These are phyloP conservation scores for Micromys minutus DNA, from an alignment of 2,113 vertebrate species.

Conservation along the genomic window DNA sequence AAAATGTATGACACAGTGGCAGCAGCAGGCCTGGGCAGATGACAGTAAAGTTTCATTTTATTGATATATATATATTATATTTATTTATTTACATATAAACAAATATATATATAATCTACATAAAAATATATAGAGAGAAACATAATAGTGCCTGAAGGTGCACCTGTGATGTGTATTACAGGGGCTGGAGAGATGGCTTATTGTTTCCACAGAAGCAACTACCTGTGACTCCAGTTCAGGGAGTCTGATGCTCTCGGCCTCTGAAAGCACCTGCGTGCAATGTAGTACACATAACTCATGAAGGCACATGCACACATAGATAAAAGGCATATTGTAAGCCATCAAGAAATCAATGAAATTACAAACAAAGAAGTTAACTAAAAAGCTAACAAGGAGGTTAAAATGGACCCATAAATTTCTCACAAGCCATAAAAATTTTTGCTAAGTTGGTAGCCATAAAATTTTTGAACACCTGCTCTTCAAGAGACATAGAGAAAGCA, in stretches of 20 bases:
- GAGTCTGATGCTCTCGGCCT: neutral
- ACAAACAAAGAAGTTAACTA: constrained; percentile 15
- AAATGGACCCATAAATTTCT: neutral
- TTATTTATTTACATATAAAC: too few species aligned
- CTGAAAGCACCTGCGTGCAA: neutral
- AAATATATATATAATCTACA: too few species aligned
- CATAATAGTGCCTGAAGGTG: neutral
- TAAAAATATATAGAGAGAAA: too few species aligned
- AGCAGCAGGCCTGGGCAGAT: neutral
- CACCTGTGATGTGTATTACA: neutral
- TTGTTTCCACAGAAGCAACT: neutral
- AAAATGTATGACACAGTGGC: neutral
- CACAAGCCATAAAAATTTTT: neutral
- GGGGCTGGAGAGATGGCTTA: neutral
- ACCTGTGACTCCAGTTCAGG: neutral
- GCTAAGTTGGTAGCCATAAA: constrained; percentile 4
- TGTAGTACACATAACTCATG: neutral
- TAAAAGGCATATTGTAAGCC: neutral
- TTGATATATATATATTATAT: too few species aligned
- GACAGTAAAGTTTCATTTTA: neutral
- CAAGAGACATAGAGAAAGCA: neutral
- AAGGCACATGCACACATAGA: neutral
- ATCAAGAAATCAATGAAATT: neutral
- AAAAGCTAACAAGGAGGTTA: constrained; percentile 15
- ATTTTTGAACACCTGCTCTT: neutral